phyloP scores from a whole-genome alignment of 1,140 invertebrate genomes.

The Drosophila hydei region DNA sequence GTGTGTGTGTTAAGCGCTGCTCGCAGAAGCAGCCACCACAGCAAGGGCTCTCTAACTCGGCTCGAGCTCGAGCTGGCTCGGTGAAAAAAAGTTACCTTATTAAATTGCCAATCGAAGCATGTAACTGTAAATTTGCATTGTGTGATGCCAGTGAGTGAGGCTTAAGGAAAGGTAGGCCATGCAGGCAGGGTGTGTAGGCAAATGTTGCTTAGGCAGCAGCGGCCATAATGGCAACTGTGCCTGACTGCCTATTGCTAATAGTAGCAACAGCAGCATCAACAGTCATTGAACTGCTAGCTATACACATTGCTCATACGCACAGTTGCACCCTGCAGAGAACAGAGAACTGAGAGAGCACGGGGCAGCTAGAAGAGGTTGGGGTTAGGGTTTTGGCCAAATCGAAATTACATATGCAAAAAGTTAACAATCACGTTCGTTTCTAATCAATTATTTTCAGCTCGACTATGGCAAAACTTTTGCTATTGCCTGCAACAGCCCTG shows the following conservation, averaged over 20 bases:
- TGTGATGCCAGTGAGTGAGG: conserved; percentile 49
- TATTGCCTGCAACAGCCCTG: neutral
- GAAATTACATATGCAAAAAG: conserved; percentile 82
- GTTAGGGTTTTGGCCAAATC: conserved; percentile 44
- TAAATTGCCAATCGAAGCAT: conserved; percentile 82
- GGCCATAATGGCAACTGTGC: conserved; percentile 42
- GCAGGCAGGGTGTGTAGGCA: conserved; percentile 5
- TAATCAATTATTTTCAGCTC: conserved; percentile 79
- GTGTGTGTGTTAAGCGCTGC: conserved; percentile 36
- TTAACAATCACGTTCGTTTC: conserved; percentile 81
- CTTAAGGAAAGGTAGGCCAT: neutral
- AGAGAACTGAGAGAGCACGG: neutral
- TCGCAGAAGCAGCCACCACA: conserved; percentile 17
- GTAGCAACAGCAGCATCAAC: conserved; percentile 22
- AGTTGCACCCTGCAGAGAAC: conserved; percentile 60
- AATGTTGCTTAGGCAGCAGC: conserved; percentile 65
- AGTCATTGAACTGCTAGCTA: conserved; percentile 15
- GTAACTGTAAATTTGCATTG: conserved; percentile 83
- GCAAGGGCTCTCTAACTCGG: conserved; percentile 43
- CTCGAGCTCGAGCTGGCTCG: conserved; percentile 18
- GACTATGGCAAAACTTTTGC: conserved; percentile 49
- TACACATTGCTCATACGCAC: conserved; percentile 75
- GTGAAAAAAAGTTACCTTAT: conserved; percentile 77
- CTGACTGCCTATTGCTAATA: conserved; percentile 50
- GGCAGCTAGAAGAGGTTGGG: neutral